Base-by-base conservation (phyloP, 2,797 vertebrate species). In the Gymnoscopelus braueri region DNA sequence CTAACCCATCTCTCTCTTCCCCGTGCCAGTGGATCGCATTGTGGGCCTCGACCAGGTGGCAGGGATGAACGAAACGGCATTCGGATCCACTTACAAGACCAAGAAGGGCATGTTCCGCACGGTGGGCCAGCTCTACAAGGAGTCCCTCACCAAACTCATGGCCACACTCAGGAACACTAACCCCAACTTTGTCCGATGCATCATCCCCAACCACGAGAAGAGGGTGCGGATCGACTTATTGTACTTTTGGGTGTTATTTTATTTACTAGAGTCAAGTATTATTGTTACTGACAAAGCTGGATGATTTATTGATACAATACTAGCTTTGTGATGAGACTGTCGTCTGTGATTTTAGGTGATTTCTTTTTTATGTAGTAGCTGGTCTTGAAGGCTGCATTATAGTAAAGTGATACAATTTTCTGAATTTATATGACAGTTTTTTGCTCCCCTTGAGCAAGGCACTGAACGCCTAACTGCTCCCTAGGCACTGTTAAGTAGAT, bases 101-200 rank as follows among this genome's bases (percentile, higher is more conserved):
- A 99, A 99, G 87, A 99, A 99, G 88, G 98, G 98, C 32, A 99
- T 99, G 97, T 99, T 99, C 58, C 95, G 97, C 3, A 98, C 97
- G 0, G 97, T 99, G 1, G 97, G 97, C 1, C 98, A 99, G n/a
- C 95, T 99, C 39, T 99, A 99, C 92, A 99, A 99, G 82, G 98
- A 99, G 77, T 97, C 96, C 0, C 96, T 99, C 44, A 95, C 96
- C 87, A 99, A 98, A 73, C 93, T 99, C 74, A 99, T 99, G 98
- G 96, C 98, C 24, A 99, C 97, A 0, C 95, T 99, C 13, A 95
- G 97, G 39, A 99, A 99, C 93, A 99, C 98, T 79, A 99, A 99
- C 88, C 97, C 97, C 24, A 99, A 98, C 89, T 99, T 99, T 15
- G 97, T 99, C 13, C 97, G 97, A 84, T 99, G 98, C 91, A 98